These are phyloP conservation scores for Caenorhabditis afra DNA, from an alignment of 2,888 invertebrate species.

Conservation along the genomic window DNA sequence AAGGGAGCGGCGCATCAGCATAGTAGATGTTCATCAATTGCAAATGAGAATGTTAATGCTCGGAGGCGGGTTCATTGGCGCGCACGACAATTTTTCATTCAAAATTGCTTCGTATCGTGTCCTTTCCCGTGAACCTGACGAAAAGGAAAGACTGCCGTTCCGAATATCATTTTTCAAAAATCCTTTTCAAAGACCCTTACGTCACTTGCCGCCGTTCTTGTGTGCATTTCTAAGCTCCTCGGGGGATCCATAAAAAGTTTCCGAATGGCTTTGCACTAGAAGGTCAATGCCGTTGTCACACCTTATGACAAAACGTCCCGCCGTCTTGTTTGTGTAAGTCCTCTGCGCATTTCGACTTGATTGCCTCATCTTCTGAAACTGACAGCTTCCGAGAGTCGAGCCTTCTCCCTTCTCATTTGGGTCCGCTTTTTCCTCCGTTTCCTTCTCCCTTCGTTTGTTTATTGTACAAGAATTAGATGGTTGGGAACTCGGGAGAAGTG, in stretches of 20 bases:
- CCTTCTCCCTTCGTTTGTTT: slow-evolving; percentile 34
- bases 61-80: slow-evolving; percentile 49
- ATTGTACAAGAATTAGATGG: slow-evolving; percentile 56
- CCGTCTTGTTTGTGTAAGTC: neutral
- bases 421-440: slow-evolving; percentile 8
- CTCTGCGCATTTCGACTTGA: neutral
- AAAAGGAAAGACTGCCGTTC: slow-evolving; percentile 16
- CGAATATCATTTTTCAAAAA: slow-evolving; percentile 50
- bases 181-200: slow-evolving; percentile 9
- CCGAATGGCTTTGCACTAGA: neutral
- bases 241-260: slow-evolving; percentile 20
- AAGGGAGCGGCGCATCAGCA: slow-evolving; percentile 45
- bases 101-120: slow-evolving; percentile 49
- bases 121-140: slow-evolving; percentile 11
- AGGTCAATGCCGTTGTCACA: neutral
- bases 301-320: neutral
- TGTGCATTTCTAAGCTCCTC: slow-evolving; percentile 28
- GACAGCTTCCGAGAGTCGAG: slow-evolving; percentile 27
- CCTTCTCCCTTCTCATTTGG: too few relatives aligned
- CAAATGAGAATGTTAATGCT: slow-evolving; percentile 65
- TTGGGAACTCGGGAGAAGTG: slow-evolving; percentile 45
- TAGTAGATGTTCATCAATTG: slow-evolving; percentile 64
- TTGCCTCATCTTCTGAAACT: slow-evolving; percentile 53
- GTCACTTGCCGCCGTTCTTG: slow-evolving; percentile 23
- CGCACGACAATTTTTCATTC: slow-evolving; percentile 55